phyloP scores from a whole-genome alignment of 2,888 invertebrate species.

The Spatulosminthurus flaviceps region DNA sequence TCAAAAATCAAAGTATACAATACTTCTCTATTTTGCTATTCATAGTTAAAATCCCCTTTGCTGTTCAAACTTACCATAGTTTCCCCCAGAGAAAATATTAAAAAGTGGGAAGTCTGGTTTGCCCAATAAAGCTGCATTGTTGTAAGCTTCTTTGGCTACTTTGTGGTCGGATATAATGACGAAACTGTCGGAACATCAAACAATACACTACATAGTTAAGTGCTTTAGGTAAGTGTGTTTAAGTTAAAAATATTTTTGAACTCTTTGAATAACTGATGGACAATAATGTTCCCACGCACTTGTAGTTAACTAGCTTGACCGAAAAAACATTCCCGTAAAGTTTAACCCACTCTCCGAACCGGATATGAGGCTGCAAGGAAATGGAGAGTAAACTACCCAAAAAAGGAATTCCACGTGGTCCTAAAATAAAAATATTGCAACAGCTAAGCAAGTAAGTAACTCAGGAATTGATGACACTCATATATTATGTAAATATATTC shows the following conservation, averaged over 20 bases:
- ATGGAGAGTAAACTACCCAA: conserved; percentile 23
- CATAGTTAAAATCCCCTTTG: too few relatives aligned
- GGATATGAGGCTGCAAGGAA: not conserved
- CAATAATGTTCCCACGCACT: conserved; percentile 14
- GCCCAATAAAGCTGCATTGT: conserved; percentile 15
- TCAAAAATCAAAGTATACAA: too few relatives aligned
- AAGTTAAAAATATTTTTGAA: not conserved
- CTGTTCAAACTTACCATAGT: too few relatives aligned
- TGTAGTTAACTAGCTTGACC: not conserved
- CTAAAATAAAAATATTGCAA: not conserved
- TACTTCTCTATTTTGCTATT: too few relatives aligned
- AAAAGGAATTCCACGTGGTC: conserved; percentile 26
- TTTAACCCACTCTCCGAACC: conserved; percentile 32
- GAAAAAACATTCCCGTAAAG: conserved; percentile 16
- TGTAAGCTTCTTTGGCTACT: conserved; percentile 25
- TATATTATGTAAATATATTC: not conserved
- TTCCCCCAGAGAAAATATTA: not conserved
- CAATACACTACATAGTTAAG: too few relatives aligned
- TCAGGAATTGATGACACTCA: not conserved
- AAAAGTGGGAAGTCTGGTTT: conserved; percentile 19
- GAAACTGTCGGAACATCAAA: not conserved
- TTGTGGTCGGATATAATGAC: conserved; percentile 25
- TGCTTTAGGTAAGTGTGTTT: too few relatives aligned
- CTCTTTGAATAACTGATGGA: not conserved
- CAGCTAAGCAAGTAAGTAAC: not conserved